phyloP scores from a whole-genome alignment of 2,888 invertebrate species.

The Synanthedon tipuliformis region DNA sequence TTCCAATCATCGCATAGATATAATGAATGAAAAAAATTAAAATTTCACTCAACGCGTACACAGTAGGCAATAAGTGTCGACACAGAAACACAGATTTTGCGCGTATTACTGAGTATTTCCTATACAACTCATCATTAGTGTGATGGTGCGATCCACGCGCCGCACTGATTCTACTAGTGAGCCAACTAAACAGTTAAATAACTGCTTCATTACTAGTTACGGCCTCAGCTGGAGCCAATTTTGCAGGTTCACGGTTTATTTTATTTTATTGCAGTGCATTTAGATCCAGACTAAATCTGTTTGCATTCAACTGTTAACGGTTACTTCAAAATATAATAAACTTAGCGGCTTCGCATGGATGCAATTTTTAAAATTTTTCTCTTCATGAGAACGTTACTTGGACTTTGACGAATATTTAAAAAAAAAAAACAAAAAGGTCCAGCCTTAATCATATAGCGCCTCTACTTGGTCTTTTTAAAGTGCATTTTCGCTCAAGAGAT shows the following conservation, averaged over 20 bases:
- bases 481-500: too few relatives aligned
- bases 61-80: slow-evolving; percentile 25
- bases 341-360: too few relatives aligned
- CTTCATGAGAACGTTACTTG: too few relatives aligned
- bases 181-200: neutral
- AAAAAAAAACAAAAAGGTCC: too few relatives aligned
- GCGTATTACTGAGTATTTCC: slow-evolving; percentile 41
- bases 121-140: slow-evolving; percentile 32
- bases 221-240: neutral
- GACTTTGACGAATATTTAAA: too few relatives aligned
- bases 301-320: too few relatives aligned
- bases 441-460: too few relatives aligned
- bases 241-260: neutral
- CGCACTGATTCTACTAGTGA: slow-evolving; percentile 3
- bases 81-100: slow-evolving; percentile 31
- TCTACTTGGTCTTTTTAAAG: too few relatives aligned
- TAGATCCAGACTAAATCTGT: too few relatives aligned
- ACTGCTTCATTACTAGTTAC: neutral
- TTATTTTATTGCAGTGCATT: neutral
- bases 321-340: too few relatives aligned
- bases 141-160: slow-evolving; percentile 43
- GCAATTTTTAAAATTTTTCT: too few relatives aligned
- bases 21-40: neutral
- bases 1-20: neutral
- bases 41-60: neutral